Percentiles rank a stretch among this genome's conserved stretches.
phyloP scores from a whole-genome alignment of 2,113 vertebrate genomes.

The Urocynchramus pylzowi region DNA sequence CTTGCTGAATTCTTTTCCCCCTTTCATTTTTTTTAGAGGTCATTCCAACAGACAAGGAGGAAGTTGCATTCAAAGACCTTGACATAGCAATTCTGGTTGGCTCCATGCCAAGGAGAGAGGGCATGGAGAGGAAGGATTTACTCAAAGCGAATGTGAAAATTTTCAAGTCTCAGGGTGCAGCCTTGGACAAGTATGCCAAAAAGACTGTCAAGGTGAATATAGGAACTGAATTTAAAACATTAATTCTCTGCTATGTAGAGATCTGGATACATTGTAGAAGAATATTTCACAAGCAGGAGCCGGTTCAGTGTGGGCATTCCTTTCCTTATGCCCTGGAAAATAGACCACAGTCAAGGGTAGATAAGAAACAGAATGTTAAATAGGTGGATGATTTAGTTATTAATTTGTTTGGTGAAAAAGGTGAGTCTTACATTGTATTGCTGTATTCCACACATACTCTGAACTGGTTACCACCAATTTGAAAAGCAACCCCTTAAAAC shows the following conservation, averaged over 20 bases:
- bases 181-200: conserved; percentile 93
- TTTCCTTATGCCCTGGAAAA: not conserved
- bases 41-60: conserved; percentile 92
- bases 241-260: not conserved
- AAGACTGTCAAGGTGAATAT: conserved; percentile 92
- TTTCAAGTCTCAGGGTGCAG: conserved; percentile 93
- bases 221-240: not conserved
- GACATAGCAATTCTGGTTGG: conserved; percentile 93
- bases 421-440: not conserved
- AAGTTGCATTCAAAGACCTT: conserved; percentile 92
- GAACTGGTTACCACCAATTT: not conserved
- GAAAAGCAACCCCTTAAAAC: not conserved
- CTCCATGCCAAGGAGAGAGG: conserved; percentile 95
- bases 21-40: conserved; percentile 76
- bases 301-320: not conserved
- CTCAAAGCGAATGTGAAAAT: conserved; percentile 96
- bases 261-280: not conserved
- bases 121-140: conserved; percentile 98
- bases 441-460: not conserved
- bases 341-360: not conserved
- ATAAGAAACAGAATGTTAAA: not conserved
- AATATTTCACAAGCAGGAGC: not conserved
- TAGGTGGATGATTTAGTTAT: not conserved
- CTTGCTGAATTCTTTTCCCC: not conserved
- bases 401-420: not conserved